Base-by-base conservation (phyloP, 2,113 vertebrate species). In the Prionailurus viverrinus region DNA sequence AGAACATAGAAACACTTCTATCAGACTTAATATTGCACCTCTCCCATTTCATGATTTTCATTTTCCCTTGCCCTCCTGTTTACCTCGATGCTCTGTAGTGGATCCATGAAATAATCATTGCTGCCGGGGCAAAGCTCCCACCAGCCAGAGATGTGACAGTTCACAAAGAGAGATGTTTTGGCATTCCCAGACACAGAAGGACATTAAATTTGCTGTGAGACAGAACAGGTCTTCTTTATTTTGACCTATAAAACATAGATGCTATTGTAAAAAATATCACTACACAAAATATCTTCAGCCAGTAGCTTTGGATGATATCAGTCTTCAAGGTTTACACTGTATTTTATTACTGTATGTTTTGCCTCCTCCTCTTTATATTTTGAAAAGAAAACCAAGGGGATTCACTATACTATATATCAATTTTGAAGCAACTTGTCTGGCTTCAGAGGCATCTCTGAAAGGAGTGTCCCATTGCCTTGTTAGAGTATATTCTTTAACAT, bases 151-250 rank as follows among this genome's bases (percentile, higher is more conserved):
- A 71, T 21, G 39, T 33, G 31, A 23, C 81, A 58, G 2, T 84
- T 96, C 96, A 91, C 0, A 1, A 79, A 87, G 51, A 87, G 73
- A 86, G 29, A 92, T 96, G 29, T 88, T 92, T 95, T 81, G 63
- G 13, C 58, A 31, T 76, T 66, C 45, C 1, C 74, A 48, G 48
- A 87, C 69, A 23, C 39, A 1, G 19, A 74, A 74, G n/a, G 66
- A 25, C 55, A 91, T 94, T 93, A 82, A 73, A 86, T 95, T 68
- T 36, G 53, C n/a, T 66, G 27, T 74, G 58, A 93, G 23, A 14
- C 61, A 96, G 51, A 97, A 23, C 4, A 53, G 79, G 2, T 19
- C 33, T 51, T 94, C 86, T 95, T 97, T 91, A 51, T 95, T 97
- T 88, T 58, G 97, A 45, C 55, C 65, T 96, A 23, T 58, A 83